phyloP scores from a whole-genome alignment of 2,888 invertebrate species.

The Amphiduros pacificus region DNA sequence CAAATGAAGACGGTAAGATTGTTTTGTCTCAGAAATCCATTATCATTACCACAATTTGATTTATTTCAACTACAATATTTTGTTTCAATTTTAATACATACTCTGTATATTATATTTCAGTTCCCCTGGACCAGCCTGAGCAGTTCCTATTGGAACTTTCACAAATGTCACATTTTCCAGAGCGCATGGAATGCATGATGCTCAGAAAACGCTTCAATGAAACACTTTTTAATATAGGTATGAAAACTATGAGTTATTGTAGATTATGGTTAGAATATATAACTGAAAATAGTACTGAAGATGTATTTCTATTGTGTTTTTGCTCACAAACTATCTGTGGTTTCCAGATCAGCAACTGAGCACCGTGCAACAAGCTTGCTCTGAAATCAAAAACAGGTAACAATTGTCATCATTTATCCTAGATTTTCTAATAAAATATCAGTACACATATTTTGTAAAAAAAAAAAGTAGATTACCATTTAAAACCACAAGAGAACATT shows the following conservation, averaged over 20 bases:
- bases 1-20: conserved; percentile 14
- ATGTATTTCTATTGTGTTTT: too few species aligned
- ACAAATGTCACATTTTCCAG: conserved; percentile 48
- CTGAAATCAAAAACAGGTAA: conserved; percentile 49
- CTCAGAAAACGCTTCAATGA: conserved; percentile 49
- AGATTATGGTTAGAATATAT: too few species aligned
- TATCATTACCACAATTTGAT: background rate
- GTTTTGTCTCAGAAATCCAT: background rate
- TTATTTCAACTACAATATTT: background rate
- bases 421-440: too few species aligned
- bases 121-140: conserved; percentile 50
- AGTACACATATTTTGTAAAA: too few species aligned
- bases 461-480: too few species aligned
- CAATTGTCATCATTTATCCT: too few species aligned
- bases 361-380: conserved; percentile 48
- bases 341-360: conserved; percentile 50
- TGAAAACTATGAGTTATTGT: conserved; percentile 5
- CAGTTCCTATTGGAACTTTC: conserved; percentile 51
- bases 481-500: too few species aligned
- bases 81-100: background rate
- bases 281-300: too few species aligned
- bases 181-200: conserved; percentile 49
- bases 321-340: too few species aligned
- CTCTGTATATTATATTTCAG: conserved; percentile 26
- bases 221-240: conserved; percentile 54